Conservation (phyloP, 2,113 vertebrate species). For the Apteryx owenii region DNA sequence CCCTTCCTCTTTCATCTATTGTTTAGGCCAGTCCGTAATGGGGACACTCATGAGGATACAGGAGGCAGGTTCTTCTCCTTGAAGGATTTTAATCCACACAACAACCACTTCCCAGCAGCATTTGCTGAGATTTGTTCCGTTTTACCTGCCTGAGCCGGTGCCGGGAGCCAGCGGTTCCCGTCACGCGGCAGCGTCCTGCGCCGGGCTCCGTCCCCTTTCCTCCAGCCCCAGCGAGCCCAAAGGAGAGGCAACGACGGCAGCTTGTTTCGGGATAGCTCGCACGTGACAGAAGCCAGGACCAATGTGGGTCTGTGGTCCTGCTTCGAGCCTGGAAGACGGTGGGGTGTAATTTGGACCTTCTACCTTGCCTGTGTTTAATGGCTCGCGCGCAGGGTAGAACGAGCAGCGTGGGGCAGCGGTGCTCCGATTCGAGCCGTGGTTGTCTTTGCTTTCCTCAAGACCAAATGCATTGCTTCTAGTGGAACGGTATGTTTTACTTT, state of each 20-base stretch:
- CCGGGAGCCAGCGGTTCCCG: neutral
- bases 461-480: too few species aligned
- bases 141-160: too few species aligned
- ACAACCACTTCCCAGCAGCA: fast-evolving
- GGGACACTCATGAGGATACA: neutral
- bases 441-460: too few species aligned
- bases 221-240: too few species aligned
- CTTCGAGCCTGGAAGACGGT: neutral
- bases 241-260: neutral
- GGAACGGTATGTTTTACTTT: too few species aligned
- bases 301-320: fast-evolving
- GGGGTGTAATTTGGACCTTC: neutral
- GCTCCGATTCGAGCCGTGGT: too few species aligned
- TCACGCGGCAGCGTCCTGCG: neutral
- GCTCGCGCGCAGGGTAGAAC: too few species aligned
- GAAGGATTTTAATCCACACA: neutral
- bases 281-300: neutral
- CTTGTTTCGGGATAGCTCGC: neutral
- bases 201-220: too few species aligned
- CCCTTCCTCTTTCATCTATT: neutral
- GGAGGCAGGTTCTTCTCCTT: neutral
- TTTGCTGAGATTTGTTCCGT: too few species aligned
- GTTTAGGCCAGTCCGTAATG: neutral
- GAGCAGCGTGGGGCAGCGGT: too few species aligned
- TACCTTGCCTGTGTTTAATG: neutral